phyloP scores from a whole-genome alignment of 2,797 vertebrate genomes.

The Siniperca undulata region DNA sequence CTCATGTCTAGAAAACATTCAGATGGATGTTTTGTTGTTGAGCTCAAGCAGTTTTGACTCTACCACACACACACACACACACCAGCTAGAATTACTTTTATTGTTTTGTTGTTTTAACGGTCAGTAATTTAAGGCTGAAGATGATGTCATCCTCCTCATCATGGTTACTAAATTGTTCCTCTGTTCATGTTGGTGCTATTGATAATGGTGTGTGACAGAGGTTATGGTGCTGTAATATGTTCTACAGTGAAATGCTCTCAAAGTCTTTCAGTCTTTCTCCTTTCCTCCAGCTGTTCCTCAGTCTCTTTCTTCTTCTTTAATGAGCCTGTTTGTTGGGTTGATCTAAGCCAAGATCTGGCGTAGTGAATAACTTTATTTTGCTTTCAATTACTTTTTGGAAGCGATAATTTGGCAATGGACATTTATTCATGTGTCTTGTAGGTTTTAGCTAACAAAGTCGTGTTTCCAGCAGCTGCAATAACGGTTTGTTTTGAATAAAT shows the following conservation, averaged over 20 bases:
- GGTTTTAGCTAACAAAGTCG: constrained; percentile 35
- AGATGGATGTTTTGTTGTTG: constrained; percentile 50
- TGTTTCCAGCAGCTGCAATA: constrained; percentile 34
- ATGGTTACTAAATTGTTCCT: constrained; percentile 55
- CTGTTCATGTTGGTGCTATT: constrained; percentile 49
- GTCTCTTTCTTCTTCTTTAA: constrained; percentile 50
- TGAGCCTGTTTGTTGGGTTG: constrained; percentile 50
- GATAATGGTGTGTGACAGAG: constrained; percentile 64
- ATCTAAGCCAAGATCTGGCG: constrained; percentile 45
- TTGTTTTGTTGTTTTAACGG: constrained; percentile 56
- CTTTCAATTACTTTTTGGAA: constrained; percentile 61
- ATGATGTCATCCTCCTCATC: constrained; percentile 67
- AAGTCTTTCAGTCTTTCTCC: constrained; percentile 5
- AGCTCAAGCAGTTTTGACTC: constrained; percentile 43
- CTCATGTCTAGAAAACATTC: constrained; percentile 45
- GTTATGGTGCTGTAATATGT: constrained; percentile 56
- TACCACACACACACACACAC: constrained; percentile 11
- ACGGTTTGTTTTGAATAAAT: constrained; percentile 49
- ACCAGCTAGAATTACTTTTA: constrained; percentile 34
- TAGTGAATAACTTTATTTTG: constrained; percentile 51
- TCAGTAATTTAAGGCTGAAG: constrained; percentile 46
- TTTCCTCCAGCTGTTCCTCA: constrained; percentile 19
- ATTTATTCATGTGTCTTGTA: constrained; percentile 28
- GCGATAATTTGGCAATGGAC: constrained; percentile 41
- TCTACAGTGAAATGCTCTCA: constrained; percentile 26